Conservation (phyloP, 35 echinoderm and acorn worm genomes). For the Apostichopus japonicus region DNA sequence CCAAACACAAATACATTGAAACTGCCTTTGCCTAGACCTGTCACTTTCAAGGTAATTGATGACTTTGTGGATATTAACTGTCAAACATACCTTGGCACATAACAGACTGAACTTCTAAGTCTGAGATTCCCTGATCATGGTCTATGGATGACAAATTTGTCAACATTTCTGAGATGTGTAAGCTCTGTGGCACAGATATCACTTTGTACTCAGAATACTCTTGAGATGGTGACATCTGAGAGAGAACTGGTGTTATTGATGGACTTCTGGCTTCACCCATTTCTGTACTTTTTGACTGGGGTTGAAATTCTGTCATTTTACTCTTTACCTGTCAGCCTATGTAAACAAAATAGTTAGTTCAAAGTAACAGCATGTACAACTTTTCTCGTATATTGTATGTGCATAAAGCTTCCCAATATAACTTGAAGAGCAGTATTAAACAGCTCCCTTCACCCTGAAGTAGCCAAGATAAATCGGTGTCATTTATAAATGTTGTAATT, state of each 20-base stretch:
- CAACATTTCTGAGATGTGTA: constrained; percentile 26
- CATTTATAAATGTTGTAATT: no score
- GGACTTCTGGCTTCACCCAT: neutral
- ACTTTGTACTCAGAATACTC: neutral
- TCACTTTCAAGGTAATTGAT: no score
- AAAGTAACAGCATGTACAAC: neutral
- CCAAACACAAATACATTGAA: no score
- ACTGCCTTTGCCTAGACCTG: no score
- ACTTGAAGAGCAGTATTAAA: no score
- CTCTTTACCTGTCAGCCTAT: neutral
- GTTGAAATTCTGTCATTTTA: neutral
- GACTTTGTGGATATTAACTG: no score
- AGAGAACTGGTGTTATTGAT: neutral
- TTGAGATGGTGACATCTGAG: neutral
- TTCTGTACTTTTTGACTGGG: neutral
- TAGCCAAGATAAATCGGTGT: no score
- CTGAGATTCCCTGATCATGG: constrained; percentile 80
- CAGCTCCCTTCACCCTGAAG: no score
- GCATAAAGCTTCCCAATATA: no score
- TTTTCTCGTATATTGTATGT: no score
- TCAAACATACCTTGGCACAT: constrained; percentile 78
- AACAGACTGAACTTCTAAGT: constrained; percentile 83
- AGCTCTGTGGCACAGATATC: neutral
- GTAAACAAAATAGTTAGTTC: neutral
- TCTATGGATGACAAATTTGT: constrained; percentile 67